Base-by-base conservation (phyloP, 2,113 vertebrate genomes). In the Atrichornis clamosus region DNA sequence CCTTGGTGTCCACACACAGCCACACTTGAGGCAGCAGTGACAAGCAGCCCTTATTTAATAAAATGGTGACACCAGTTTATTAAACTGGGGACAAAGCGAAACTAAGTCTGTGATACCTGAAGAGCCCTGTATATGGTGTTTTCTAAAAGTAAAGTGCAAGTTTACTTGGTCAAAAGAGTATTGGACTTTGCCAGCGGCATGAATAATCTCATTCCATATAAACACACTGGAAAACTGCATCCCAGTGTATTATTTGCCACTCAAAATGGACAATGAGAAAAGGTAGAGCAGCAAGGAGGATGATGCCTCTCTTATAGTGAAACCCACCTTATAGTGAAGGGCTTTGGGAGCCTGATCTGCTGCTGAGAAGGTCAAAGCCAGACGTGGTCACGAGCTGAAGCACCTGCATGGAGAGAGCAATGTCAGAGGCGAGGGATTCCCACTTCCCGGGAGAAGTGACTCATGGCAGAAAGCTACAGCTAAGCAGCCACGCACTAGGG, bases 361-460 rank as follows among this genome's bases (percentile, higher is more conserved):
- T 62, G 50, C 47, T 67, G 69, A 72, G 64, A 58, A 72, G 37
- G 15, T 70, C 3, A 2, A 75, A 23, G 74, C 46, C 64, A 75
- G 69, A 46, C 0, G 46, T 8, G 44, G 53, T 56, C 24, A 35
- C 7, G 0, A 69, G 55, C 65, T 73, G n/a, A 39, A 46, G 79
- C 55, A 77, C 74, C 92, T 85, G 68, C 50, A 16, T 0, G 9
- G 75, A 42, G 37, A 69, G 13, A 49, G 59, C 37, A 58, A 7
- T 9, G 42, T 87, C 68, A 75, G 82, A 49, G 46, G 41, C 0
- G 0, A 69, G 49, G 35, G 35, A 23, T 67, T 77, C 50, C 41
- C 46, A 33, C 7, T 74, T 42, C 17, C 35, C 11, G 24, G 37
- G 32, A 41, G 56, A 44, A 44, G 24, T 33, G 32, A 22, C 19